Conservation (phyloP, 35 echinoderm and acorn worm genomes). For the Stichopus chloronotus region DNA sequence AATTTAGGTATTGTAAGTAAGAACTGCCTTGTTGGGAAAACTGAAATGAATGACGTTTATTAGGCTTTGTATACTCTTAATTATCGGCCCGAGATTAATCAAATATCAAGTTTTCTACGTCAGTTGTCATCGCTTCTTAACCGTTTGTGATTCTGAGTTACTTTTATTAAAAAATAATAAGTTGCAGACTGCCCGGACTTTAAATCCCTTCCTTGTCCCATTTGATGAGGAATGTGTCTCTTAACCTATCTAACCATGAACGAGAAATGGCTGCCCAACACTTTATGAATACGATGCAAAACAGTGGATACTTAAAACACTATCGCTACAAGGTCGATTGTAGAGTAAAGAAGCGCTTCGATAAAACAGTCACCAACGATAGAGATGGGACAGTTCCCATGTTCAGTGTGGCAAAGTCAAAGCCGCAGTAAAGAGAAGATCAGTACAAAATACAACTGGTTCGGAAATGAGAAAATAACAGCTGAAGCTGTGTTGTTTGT, state of each 20-base stretch:
- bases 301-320: not conserved
- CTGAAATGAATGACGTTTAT: no score
- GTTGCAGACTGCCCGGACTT: no score
- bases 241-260: not conserved
- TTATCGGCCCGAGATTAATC: no score
- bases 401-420: not conserved
- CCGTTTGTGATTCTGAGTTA: no score
- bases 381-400: not conserved
- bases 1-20: no score
- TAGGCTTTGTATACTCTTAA: no score
- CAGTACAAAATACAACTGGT: conserved; percentile 7
- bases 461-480: not conserved
- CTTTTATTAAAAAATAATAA: no score
- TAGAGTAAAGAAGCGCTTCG: not conserved
- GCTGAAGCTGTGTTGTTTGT: conserved; percentile 26
- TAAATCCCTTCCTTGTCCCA: no score
- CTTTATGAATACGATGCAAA: conserved; percentile 17
- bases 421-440: not conserved
- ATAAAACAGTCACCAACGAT: conserved; percentile 14
- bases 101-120: no score
- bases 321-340: conserved; percentile 3
- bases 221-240: conserved; percentile 13
- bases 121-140: no score
- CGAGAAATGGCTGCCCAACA: not conserved
- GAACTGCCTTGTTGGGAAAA: no score